A percentile compares a stretch with the other conserved stretches of the same genome.
Evolutionary conservation across 2,888 invertebrate species (phyloP).

Genomic region (Sipha maydis): DNA sequence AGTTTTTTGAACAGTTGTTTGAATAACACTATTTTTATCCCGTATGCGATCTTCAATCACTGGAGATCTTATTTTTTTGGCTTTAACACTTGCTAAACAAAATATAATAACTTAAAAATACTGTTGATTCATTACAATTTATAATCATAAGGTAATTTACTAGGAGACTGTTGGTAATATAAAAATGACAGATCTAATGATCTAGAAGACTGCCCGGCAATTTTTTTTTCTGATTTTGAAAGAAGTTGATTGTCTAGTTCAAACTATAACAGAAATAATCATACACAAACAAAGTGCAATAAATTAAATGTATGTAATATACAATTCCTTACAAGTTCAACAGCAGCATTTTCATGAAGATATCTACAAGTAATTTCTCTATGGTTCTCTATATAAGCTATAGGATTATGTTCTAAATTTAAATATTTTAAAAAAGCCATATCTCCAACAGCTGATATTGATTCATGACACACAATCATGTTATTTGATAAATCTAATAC

Average conservation of each 20-base stretch:
- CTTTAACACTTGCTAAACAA: conserved; percentile 65
- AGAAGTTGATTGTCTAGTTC: conserved; percentile 71
- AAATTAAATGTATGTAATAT: conserved; percentile 9
- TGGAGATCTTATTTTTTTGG: conserved; percentile 68
- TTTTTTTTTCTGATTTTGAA: conserved; percentile 69
- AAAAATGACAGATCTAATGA: conserved; percentile 60
- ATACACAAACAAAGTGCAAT: conserved; percentile 9
- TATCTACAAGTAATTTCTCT: conserved; percentile 66
- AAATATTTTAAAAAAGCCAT: conserved; percentile 71
- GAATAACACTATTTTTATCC: conserved; percentile 6
- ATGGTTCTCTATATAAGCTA: conserved; percentile 74
- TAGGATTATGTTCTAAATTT: conserved; percentile 73
- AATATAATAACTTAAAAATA: not conserved
- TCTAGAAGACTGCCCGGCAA: conserved; percentile 60
- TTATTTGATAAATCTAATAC: conserved; percentile 75
- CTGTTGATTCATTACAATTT: not conserved
- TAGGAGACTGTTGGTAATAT: conserved; percentile 36
- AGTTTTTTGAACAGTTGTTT: not conserved
- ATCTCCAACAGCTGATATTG: conserved; percentile 71
- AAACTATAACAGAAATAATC: conserved; percentile 68
- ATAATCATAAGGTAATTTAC: conserved; percentile 23
- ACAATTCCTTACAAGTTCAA: conserved; percentile 63
- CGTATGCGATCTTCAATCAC: conserved; percentile 67
- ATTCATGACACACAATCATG: conserved; percentile 73
- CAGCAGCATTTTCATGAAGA: conserved; percentile 64